phyloP scores from a whole-genome alignment of 2,888 invertebrate genomes.

The Parascotia fuliginaria region DNA sequence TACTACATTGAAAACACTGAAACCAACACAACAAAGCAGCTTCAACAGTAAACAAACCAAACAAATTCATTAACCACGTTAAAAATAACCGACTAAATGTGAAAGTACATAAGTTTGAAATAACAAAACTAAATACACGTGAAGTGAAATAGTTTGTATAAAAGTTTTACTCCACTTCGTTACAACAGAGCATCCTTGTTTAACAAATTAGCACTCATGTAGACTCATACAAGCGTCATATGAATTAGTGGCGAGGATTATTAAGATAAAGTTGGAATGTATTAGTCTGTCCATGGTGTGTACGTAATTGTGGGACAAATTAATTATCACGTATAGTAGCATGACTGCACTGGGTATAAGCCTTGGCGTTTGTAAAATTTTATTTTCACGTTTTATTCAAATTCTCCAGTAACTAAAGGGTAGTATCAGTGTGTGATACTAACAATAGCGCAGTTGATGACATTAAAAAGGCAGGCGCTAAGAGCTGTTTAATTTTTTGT shows the following conservation, averaged over 20 bases:
- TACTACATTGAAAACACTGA: no score
- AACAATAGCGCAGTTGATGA: no score
- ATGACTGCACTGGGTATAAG: no score
- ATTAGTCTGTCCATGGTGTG: conserved; percentile 4
- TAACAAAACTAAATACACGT: neutral
- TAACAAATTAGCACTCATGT: conserved; percentile 32
- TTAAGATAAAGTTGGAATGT: conserved; percentile 24
- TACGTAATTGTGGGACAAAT: conserved; percentile 11
- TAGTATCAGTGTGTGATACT: no score
- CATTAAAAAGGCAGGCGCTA: no score
- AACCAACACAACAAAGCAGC: no score
- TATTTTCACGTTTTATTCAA: no score
- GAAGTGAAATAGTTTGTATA: conserved; percentile 16
- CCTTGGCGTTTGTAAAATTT: no score
- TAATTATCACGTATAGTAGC: conserved; percentile 4
- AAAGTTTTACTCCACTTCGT: conserved; percentile 23
- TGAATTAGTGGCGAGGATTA: conserved; percentile 37
- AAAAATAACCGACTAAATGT: neutral
- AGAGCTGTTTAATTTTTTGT: no score
- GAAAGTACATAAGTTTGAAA: neutral
- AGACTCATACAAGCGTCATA: conserved; percentile 21
- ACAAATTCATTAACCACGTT: neutral
- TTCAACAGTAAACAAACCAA: no score
- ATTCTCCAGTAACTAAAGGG: no score
- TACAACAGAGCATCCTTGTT: conserved; percentile 32